Conservation (phyloP, 2,888 invertebrate species). For the Polymixis lichenea region DNA sequence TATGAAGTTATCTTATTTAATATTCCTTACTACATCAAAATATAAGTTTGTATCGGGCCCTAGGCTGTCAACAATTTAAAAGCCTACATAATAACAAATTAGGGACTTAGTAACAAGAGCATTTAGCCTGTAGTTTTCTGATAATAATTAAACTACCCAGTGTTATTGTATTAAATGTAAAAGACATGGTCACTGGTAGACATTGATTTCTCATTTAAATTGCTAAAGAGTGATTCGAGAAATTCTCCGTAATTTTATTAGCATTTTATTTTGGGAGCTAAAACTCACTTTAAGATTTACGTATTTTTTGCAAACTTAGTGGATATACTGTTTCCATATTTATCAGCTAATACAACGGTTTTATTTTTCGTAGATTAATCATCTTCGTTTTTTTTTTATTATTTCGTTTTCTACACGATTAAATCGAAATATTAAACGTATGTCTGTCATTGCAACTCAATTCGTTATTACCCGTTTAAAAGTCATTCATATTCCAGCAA, state of each 20-base stretch:
- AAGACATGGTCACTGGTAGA: background rate
- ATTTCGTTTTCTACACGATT: background rate
- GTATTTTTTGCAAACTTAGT: background rate
- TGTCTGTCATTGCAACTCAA: background rate
- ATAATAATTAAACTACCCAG: background rate
- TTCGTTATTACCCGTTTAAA: background rate
- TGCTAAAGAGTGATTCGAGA: background rate
- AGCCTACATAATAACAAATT: slow-evolving; percentile 18
- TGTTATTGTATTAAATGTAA: background rate
- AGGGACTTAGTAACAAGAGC: background rate
- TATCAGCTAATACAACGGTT: background rate
- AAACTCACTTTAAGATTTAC: background rate
- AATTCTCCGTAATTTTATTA: background rate
- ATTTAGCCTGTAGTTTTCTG: background rate
- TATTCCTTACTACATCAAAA: slow-evolving; percentile 11
- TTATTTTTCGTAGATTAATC: too few relatives aligned
- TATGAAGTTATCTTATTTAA: background rate
- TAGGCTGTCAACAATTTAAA: background rate
- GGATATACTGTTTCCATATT: background rate
- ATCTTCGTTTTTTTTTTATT: too few relatives aligned
- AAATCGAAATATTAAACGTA: background rate
- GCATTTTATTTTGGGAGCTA: background rate
- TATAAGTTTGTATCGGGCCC: background rate
- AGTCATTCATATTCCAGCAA: slow-evolving; percentile 38
- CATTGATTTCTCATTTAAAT: slow-evolving; percentile 25